Percentiles rank a stretch among this genome's conserved stretches.
phyloP scores from a whole-genome alignment of 2,888 invertebrate species.

The Drosophila conformis region DNA sequence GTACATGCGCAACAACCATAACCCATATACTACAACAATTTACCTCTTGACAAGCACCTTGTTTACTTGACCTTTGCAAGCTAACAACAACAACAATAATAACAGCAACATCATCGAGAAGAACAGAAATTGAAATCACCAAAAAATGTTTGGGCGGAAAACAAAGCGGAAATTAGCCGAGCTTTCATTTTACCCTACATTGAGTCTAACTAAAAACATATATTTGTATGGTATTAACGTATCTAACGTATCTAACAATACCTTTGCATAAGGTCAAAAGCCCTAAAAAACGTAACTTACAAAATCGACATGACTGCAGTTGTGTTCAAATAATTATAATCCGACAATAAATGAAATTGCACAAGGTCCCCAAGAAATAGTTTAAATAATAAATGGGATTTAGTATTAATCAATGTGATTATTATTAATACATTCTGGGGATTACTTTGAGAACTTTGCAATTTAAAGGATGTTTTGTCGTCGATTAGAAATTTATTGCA shows the following conservation, averaged over 20 bases:
- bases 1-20: conserved; percentile 3
- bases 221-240: conserved; percentile 8
- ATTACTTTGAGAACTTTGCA: conserved; percentile 71
- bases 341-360: neutral
- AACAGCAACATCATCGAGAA: conserved; percentile 20
- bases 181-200: conserved; percentile 9
- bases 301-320: neutral
- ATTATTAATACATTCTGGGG: neutral
- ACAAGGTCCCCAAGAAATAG: neutral
- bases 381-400: neutral
- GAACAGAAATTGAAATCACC: neutral
- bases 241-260: conserved; percentile 14
- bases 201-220: neutral
- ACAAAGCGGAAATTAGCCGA: conserved; percentile 18
- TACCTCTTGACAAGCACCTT: conserved; percentile 17
- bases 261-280: conserved; percentile 34
- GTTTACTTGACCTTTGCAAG: conserved; percentile 68
- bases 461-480: conserved; percentile 17
- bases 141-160: conserved; percentile 7
- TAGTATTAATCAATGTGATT: neutral
- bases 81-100: conserved; percentile 36
- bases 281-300: conserved; percentile 9
- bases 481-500: neutral
- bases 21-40: neutral
- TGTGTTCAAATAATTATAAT: neutral